Conservation (phyloP, 1,140 invertebrate genomes). For the Apocrypta bakeri region DNA sequence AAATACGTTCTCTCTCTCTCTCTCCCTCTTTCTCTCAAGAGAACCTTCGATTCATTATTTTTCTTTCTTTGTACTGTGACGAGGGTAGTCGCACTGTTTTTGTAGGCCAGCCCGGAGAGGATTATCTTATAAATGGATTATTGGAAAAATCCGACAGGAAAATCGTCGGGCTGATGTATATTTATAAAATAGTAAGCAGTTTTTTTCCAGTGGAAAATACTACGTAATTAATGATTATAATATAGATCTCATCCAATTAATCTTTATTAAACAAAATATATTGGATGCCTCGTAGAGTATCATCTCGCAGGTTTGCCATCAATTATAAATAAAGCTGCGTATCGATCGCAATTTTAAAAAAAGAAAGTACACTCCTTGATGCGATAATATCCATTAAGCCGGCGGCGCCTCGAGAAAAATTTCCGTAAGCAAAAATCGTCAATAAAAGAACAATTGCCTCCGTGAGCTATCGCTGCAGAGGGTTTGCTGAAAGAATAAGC, state of each 20-base stretch:
- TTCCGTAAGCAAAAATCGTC: slow-evolving; percentile 35
- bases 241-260: background rate
- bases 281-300: background rate
- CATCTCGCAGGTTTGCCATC: background rate
- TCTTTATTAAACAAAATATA: background rate
- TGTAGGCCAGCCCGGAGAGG: background rate
- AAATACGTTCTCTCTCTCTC: slow-evolving; percentile 5
- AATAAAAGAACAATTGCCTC: slow-evolving; percentile 38
- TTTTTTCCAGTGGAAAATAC: background rate
- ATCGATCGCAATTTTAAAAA: background rate
- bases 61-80: slow-evolving; percentile 13
- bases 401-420: background rate
- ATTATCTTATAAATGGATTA: slow-evolving; percentile 25
- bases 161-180: background rate
- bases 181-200: background rate
- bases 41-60: slow-evolving; percentile 25
- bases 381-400: background rate
- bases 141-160: background rate
- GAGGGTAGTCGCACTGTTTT: background rate
- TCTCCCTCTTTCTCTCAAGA: too few species aligned
- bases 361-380: background rate
- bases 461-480: background rate
- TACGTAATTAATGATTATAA: background rate
- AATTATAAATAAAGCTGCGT: background rate
- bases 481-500: slow-evolving; percentile 27